Evolutionary conservation across 37 sponge, comb jelly and placozoan species (phyloP), one percentile per base, ranked within the genome.

Genomic region (Corticium candelabrum): DNA sequence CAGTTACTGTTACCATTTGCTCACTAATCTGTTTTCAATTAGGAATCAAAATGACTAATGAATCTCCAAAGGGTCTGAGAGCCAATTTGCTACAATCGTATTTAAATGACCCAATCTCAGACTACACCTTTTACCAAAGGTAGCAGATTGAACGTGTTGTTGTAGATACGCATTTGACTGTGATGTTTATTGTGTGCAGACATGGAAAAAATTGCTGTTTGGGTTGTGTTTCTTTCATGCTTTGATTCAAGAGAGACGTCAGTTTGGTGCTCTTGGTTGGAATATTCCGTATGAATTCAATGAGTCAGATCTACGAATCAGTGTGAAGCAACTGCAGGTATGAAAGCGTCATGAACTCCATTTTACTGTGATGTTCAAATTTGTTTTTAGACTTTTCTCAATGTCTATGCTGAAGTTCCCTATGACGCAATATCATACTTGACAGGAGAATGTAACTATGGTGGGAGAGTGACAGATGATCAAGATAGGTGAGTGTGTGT

Each of bases 271-370:
- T 57, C 67, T 85, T 3, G 86, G 86, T 3, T 82, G 80, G 76
- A 85, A 85, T 39, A 85, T 85, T 79, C 86, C 86, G 4, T 85
- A 85, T 31, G 86, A 82, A 74, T 85, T 85, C 86, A 82, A 82
- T 75, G 81, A 85, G 43, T 82, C 81, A 11, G 86, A 85, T 77
- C 75, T 85, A 29, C 73, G 80, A 5, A 85, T 82, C 36, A 82
- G 81, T 40, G 74, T 85, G 41, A 79, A 77, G 32, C 80, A 79
- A 77, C 57, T 40, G 68, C 86, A 85, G 76, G 81, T 85, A 33
- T 34, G 71, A 2, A 39, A 34, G 57, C 78, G n/a, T 75, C 21
- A 29, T 30, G 11, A 71, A 30, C 11, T 71, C 70, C 40, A 70
- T 69, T 68, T 21, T 21, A 50, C 78, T 15, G 57, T 78, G 3